Conservation (phyloP, 2,797 vertebrate genomes). For the Coranthus polyacanthus region DNA sequence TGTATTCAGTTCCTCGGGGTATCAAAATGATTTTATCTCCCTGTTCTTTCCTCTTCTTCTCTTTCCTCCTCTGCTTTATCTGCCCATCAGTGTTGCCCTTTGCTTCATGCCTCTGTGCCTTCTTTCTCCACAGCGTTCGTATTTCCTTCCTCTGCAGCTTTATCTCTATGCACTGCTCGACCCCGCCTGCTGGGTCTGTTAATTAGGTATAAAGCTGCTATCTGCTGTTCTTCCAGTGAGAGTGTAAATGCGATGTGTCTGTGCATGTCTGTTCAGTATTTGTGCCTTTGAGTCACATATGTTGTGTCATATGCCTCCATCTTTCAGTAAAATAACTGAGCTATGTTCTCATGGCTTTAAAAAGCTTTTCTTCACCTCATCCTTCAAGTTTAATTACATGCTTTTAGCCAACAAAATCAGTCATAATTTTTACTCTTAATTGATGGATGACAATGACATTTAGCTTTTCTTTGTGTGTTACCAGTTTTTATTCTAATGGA, state of each 20-base stretch:
- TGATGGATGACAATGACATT: neutral
- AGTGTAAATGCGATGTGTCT: constrained; percentile 6
- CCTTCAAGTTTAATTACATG: neutral
- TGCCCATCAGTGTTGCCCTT: constrained; percentile 53
- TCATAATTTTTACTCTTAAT: neutral
- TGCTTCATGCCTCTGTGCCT: constrained; percentile 52
- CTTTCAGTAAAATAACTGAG: neutral
- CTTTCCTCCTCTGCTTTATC: constrained; percentile 40
- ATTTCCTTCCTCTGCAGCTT: constrained; percentile 42
- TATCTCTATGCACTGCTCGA: constrained; percentile 44
- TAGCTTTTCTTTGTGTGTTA: neutral
- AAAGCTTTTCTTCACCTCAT: neutral
- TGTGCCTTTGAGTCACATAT: constrained; percentile 6
- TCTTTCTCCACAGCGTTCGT: constrained; percentile 30
- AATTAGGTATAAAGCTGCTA: constrained; percentile 57
- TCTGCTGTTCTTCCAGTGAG: constrained; percentile 19
- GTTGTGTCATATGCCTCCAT: neutral
- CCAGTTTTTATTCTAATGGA: no score
- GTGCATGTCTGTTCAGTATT: constrained; percentile 9
- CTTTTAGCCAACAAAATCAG: neutral
- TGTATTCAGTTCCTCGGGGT: constrained; percentile 30
- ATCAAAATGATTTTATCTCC: constrained; percentile 52
- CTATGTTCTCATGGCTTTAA: neutral
- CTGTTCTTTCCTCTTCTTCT: constrained; percentile 22
- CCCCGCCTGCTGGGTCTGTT: constrained; percentile 52